Percentiles rank a stretch among this genome's conserved stretches.
Conservation (phyloP, 2,888 invertebrate genomes). For the Leptopilina myrica region DNA sequence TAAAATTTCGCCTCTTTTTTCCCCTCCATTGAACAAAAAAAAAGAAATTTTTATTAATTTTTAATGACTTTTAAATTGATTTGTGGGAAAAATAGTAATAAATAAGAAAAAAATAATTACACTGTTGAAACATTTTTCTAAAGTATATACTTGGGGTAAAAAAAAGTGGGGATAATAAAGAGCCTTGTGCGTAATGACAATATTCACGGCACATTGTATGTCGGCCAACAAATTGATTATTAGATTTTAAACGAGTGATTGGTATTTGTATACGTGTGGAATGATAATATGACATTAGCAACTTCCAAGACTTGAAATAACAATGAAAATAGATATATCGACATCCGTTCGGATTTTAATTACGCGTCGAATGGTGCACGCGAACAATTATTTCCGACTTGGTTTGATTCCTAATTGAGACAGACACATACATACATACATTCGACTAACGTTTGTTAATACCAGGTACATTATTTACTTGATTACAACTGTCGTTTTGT, state of each 20-base stretch:
- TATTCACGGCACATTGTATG: not conserved
- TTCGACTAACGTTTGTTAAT: not conserved
- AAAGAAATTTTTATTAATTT: no score
- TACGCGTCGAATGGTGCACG: slow-evolving; percentile 49
- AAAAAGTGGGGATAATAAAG: no score
- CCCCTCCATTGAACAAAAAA: no score
- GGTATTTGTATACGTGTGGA: not conserved
- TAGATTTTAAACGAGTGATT: not conserved
- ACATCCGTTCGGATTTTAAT: slow-evolving; percentile 31
- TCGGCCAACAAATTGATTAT: not conserved
- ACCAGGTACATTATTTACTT: not conserved
- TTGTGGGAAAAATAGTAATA: no score
- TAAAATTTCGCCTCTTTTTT: no score
- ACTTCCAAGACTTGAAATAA: not conserved
- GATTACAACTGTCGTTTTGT: slow-evolving; percentile 26
- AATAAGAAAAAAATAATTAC: no score
- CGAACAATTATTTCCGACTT: slow-evolving; percentile 70
- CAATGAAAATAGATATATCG: slow-evolving; percentile 34
- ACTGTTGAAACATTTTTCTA: no score
- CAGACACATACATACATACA: not conserved
- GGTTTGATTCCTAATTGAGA: slow-evolving; percentile 65
- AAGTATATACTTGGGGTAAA: no score
- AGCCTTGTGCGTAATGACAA: no score
- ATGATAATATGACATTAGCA: slow-evolving; percentile 16
- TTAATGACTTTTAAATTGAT: no score